Base-by-base conservation (phyloP, 2,113 vertebrate species). In the Tinamus guttatus region DNA sequence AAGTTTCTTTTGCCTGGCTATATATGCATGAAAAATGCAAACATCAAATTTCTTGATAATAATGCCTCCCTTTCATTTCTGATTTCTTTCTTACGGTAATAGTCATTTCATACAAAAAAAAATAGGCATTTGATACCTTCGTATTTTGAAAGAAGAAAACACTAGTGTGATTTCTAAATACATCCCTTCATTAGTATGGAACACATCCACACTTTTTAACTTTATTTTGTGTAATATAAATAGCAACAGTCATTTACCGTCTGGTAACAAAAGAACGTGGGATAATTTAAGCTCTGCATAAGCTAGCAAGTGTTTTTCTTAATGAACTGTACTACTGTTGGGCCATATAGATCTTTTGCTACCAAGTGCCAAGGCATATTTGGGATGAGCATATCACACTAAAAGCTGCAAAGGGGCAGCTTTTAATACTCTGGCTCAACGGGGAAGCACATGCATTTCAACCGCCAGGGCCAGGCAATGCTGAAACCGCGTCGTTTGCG, bases 231-330 rank as follows among this genome's bases (percentile, higher is more conserved):
- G 68, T 51, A 21, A 25, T n/a, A 63, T 63, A 40, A 25, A 63
- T 27, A 63, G 62, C 15, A 40, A 40, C 60, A 40, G 62, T 18
- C 34, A 63, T 19, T 30, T 20, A 51, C 67, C 65, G 28, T 27
- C 51, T 14, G 11, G 38, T 21, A 85, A 81, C 5, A 34, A 38
- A 19, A 11, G 21, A 76, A 13, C 17, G 34, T 0, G 0, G 25
- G 3, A 21, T 43, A 56, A 68, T 59, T 84, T 49, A 54, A 70
- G n/a, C 12, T 83, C 59, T 38, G 75, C 18, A 59, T 9, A 52
- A 18, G 28, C 64, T 85, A 65, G 4, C 21, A 59, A 13, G 6
- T 32, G 85, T 73, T 89, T 80, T 90, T 40, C 71, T 65, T 87
- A 27, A 45, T 28, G 58, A 70, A 74, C 19, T 79, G 20, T 40